These are phyloP conservation scores for Halichondria panicea DNA, from an alignment of 37 sponge, comb jelly and placozoan species.

Conservation along the genomic window DNA sequence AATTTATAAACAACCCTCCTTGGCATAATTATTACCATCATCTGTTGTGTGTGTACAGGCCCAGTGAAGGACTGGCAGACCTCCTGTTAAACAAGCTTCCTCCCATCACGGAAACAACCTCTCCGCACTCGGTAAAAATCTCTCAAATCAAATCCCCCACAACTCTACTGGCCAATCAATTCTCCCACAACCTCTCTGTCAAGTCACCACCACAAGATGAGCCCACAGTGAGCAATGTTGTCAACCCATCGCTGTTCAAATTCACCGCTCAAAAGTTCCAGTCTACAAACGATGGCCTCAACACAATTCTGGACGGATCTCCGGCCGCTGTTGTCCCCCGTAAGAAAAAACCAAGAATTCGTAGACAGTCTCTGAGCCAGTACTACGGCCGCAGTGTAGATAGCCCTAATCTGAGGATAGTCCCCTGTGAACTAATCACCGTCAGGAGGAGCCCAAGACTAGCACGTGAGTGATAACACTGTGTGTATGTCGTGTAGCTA, in stretches of 20 bases:
- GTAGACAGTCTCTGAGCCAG: conserved; percentile 11
- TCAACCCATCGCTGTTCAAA: background rate
- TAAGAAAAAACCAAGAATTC: conserved; percentile 10
- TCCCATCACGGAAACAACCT: too few species aligned
- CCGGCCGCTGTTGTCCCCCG: background rate
- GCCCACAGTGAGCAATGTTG: background rate
- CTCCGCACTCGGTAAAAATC: background rate
- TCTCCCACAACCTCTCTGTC: background rate
- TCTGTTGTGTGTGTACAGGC: too few species aligned
- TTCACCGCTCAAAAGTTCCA: conserved; percentile 1
- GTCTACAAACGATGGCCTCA: conserved; percentile 20
- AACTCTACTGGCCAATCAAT: background rate
- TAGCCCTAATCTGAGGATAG: conserved; percentile 10
- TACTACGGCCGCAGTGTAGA: conserved; percentile 33
- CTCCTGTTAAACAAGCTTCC: too few species aligned
- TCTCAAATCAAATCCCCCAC: conserved; percentile 9
- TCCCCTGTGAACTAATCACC: background rate
- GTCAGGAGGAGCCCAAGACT: conserved; percentile 27
- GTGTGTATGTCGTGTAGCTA: background rate
- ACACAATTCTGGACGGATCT: conserved; percentile 35
- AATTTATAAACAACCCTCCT: too few species aligned
- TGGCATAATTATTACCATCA: too few species aligned
- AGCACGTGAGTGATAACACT: background rate
- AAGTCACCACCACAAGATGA: background rate
- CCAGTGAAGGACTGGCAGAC: too few species aligned